Evolutionary conservation across 2,888 invertebrate species (phyloP).

Genomic region (Trisateles emortualis): DNA sequence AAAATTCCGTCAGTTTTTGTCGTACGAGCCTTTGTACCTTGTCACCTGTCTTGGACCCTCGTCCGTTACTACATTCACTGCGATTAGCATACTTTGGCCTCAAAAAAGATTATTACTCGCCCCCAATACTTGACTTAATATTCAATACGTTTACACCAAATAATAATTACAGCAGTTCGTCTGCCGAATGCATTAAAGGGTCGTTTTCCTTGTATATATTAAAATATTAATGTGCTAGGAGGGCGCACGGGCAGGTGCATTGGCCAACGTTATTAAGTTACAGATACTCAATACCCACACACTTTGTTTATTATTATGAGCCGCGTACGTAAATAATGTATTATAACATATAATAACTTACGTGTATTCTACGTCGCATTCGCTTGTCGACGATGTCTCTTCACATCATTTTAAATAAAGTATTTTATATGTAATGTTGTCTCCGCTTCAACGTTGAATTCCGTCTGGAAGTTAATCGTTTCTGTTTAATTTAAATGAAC

Average conservation of each 20-base stretch:
- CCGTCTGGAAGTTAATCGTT: constrained; percentile 63
- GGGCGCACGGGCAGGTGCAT: constrained; percentile 73
- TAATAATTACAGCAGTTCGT: constrained; percentile 79
- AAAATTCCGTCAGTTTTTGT: constrained; percentile 72
- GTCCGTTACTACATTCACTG: constrained; percentile 62
- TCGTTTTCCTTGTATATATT: constrained; percentile 77
- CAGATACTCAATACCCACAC: constrained; percentile 68
- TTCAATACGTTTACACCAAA: constrained; percentile 85
- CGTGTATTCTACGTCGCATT: constrained; percentile 27
- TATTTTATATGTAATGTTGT: constrained; percentile 45
- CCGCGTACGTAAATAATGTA: constrained; percentile 64
- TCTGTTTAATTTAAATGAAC: constrained; percentile 73
- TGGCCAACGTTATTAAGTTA: constrained; percentile 75
- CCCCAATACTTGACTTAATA: constrained; percentile 74
- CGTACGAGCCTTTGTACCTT: too few relatives aligned
- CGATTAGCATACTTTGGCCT: constrained; percentile 77
- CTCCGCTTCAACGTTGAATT: constrained; percentile 34
- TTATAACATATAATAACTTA: constrained; percentile 57
- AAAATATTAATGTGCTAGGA: constrained; percentile 73
- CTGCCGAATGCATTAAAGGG: constrained; percentile 77
- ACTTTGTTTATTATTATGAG: constrained; percentile 69
- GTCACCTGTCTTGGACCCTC: constrained; percentile 72
- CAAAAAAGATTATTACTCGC: constrained; percentile 74
- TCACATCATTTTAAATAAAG: constrained; percentile 37
- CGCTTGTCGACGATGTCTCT: constrained; percentile 36